These are phyloP conservation scores for Forbesichthys papilliferus DNA, from an alignment of 2,113 vertebrate species.

Conservation along the genomic window DNA sequence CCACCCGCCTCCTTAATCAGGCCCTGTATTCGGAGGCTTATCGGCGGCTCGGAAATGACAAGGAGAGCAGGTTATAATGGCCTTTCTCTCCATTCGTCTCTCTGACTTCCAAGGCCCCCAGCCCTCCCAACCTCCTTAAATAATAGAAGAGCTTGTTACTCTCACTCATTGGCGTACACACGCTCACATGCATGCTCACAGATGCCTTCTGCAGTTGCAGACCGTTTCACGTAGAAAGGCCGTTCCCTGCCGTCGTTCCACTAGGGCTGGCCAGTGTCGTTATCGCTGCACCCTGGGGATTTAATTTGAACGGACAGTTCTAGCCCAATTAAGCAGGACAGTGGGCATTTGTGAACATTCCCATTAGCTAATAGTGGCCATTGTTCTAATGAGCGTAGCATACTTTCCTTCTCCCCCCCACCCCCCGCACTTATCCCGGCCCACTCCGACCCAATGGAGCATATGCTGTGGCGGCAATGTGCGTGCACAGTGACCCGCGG, in stretches of 20 bases:
- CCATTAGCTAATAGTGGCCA: conserved; percentile 72
- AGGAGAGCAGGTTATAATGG: conserved; percentile 25
- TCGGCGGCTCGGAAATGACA: conserved; percentile 35
- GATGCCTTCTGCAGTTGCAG: background rate
- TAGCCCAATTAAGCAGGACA: conserved; percentile 73
- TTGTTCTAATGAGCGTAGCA: conserved; percentile 65
- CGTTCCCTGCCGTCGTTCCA: conserved; percentile 35
- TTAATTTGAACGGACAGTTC: conserved; percentile 75
- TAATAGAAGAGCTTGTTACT: conserved; percentile 44
- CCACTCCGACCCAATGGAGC: conserved; percentile 42
- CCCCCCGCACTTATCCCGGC: conserved; percentile 40
- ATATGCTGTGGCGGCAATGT: conserved; percentile 48
- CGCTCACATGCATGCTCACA: conserved; percentile 23
- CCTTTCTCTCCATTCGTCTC: conserved; percentile 21
- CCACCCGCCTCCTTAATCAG: conserved; percentile 22
- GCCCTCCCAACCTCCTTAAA: conserved; percentile 34
- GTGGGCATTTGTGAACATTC: conserved; percentile 67
- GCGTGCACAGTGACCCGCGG: conserved; percentile 50
- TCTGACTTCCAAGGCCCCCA: conserved; percentile 10
- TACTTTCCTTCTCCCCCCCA: too few relatives aligned
- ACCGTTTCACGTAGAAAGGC: conserved; percentile 16
- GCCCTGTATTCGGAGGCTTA: conserved; percentile 28
- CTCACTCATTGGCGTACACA: conserved; percentile 19
- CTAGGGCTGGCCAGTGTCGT: conserved; percentile 45
- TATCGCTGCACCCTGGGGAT: conserved; percentile 67